Evolutionary conservation across 2,113 vertebrate species (phyloP), one percentile per base, ranked within the genome.

Genomic region (Sebastes schlegelii): DNA sequence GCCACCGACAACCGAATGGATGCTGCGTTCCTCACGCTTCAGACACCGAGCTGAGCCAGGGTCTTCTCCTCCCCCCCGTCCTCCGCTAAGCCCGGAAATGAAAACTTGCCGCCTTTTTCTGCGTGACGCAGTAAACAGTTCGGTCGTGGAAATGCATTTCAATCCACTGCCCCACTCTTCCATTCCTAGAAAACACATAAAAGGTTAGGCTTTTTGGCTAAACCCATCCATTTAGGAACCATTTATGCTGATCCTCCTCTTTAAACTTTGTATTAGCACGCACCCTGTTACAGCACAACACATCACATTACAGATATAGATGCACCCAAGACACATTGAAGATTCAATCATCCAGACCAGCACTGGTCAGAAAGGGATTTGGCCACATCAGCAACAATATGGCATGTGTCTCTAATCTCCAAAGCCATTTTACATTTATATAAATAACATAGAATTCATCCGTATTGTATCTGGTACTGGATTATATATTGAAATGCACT

Each of bases 41-140:
- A 77, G 86, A 86, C 79, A 42, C n/a, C 17, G 17, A 74, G 74
- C 78, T 72, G 73, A 88, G 62, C 77, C 26, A 14, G 34, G 12
- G 42, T 55, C 26, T 0, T 61, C 51, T 43, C 74, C 74, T 23
- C 21, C 51, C 9, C 77, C 43, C 40, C 21, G 1, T 16, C 63
- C 46, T 13, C 71, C 4, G 14, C 48, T 71, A 63, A 86, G 55
- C 81, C 85, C 58, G 46, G 83, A 90, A 90, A 92, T 91, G 79
- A 91, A 88, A 91, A 87, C 80, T 80, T 79, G 51, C 65, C 17
- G 42, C 91, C 70, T 77, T 88, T 82, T 88, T 82, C 52, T 58
- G 60, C 6, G 1, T 10, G 19, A 49, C 5, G 13, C 63, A 64
- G 66, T 67, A 68, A 77, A 86, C 67, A 54, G 72, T 65, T 6